Evolutionary conservation across 2,113 vertebrate species (phyloP).

Genomic region (Cricetomys ansorgei): DNA sequence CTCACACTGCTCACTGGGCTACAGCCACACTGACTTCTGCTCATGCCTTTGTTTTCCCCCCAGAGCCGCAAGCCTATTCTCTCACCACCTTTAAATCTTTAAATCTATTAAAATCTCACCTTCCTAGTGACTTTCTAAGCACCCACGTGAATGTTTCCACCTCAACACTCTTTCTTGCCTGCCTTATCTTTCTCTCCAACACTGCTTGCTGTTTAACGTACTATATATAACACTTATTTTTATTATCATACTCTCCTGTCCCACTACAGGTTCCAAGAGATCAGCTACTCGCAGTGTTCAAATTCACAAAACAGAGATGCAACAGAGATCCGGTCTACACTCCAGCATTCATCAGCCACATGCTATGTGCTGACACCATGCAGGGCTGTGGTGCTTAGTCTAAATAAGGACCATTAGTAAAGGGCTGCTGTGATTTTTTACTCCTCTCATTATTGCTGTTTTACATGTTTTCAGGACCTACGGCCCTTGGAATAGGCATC

Average conservation of each 20-base stretch:
- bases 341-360: not conserved
- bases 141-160: not conserved
- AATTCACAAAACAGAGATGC: not conserved
- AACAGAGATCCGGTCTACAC: not conserved
- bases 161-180: not conserved
- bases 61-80: not conserved
- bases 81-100: not conserved
- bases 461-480: not conserved
- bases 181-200: not conserved
- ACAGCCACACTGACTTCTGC: not conserved
- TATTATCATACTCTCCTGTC: not conserved
- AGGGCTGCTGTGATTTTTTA: not conserved
- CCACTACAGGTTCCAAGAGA: not conserved
- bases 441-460: not conserved
- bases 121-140: not conserved
- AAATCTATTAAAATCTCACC: not conserved
- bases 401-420: not conserved
- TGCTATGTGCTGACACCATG: not conserved
- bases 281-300: not conserved
- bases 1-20: not conserved
- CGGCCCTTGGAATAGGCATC: not conserved
- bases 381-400: not conserved
- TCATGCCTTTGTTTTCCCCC: not conserved
- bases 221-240: not conserved
- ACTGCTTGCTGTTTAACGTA: not conserved